Percentiles rank a stretch among this genome's conserved stretches.
Conservation (phyloP, 2,113 vertebrate species). For the Sapajus apella region DNA sequence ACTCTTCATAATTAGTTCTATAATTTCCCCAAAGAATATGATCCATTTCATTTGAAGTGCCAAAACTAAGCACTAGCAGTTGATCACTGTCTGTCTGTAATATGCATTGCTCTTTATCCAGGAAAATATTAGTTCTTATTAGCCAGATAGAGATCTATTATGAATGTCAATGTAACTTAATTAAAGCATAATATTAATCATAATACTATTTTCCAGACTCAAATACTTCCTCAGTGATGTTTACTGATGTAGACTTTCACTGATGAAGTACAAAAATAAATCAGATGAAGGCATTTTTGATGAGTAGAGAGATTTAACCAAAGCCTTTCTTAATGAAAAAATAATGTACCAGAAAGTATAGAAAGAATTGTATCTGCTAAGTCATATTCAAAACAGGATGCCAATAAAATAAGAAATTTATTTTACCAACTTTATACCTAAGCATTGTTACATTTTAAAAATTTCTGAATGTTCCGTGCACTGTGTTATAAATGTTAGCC, state of each 20-base stretch:
- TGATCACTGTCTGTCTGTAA: conserved; percentile 66
- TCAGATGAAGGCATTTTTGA: conserved; percentile 60
- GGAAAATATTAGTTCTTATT: conserved; percentile 76
- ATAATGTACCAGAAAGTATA: conserved; percentile 38
- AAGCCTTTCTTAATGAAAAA: conserved; percentile 76
- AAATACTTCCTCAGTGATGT: conserved; percentile 46
- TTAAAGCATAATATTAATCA: conserved; percentile 77
- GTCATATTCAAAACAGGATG: not conserved
- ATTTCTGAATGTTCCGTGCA: not conserved
- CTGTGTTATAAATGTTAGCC: not conserved
- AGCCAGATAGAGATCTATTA: conserved; percentile 71
- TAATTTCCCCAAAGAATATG: conserved; percentile 76
- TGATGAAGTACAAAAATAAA: conserved; percentile 67
- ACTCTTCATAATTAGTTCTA: conserved; percentile 77
- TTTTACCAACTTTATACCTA: conserved; percentile 30
- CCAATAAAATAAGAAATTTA: conserved; percentile 50
- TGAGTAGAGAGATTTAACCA: conserved; percentile 66
- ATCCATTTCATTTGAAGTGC: conserved; percentile 72
- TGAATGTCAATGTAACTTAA: conserved; percentile 74
- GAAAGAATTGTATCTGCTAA: conserved; percentile 48
- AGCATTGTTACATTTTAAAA: conserved; percentile 23
- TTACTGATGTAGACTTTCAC: conserved; percentile 48
- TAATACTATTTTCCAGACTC: conserved; percentile 50
- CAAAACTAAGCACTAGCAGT: conserved; percentile 46
- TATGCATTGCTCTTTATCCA: conserved; percentile 57